Evolutionary conservation across 2,113 vertebrate species (phyloP).

Genomic region (Lampris incognitus): DNA sequence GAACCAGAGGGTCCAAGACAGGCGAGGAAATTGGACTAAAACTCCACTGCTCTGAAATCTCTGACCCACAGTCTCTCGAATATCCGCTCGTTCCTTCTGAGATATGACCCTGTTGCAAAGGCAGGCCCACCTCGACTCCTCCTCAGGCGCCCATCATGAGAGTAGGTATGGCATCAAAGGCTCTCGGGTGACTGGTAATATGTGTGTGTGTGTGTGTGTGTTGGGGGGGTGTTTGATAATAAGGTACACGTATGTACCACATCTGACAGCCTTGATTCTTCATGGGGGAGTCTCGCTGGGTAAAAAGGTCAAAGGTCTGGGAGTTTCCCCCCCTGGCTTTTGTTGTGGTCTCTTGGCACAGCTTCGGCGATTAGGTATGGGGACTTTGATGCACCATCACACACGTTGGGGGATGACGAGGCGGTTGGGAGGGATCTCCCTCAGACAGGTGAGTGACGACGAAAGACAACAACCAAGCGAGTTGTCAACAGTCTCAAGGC

Average conservation of each 20-base stretch:
- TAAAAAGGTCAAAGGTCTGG: slow-evolving; percentile 62
- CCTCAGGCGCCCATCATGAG: slow-evolving; percentile 5
- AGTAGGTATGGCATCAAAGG: slow-evolving; percentile 28
- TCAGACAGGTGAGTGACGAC: slow-evolving; percentile 52
- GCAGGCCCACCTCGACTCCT: slow-evolving; percentile 32
- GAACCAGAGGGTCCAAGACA: slow-evolving; percentile 47
- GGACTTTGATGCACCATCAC: slow-evolving; percentile 66
- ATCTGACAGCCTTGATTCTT: slow-evolving; percentile 63
- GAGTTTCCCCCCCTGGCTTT: slow-evolving; percentile 68
- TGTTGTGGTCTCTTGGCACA: slow-evolving; percentile 62
- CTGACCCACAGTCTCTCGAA: slow-evolving; percentile 35
- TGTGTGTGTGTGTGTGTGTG: not conserved
- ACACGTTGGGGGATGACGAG: slow-evolving; percentile 33
- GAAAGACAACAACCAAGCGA: slow-evolving; percentile 48
- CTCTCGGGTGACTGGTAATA: not conserved
- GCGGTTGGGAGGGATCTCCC: not conserved
- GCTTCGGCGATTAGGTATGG: slow-evolving; percentile 63
- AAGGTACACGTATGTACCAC: slow-evolving; percentile 56
- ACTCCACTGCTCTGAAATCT: slow-evolving; percentile 38
- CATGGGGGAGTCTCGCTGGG: slow-evolving; percentile 45
- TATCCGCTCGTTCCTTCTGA: slow-evolving; percentile 26
- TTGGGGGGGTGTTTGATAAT: slow-evolving; percentile 21
- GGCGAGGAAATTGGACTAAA: slow-evolving; percentile 61
- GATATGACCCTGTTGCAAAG: slow-evolving; percentile 55
- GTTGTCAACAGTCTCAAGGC: slow-evolving; percentile 47